Conservation (phyloP, 2,888 invertebrate species). For the Tetropium fuscum region DNA sequence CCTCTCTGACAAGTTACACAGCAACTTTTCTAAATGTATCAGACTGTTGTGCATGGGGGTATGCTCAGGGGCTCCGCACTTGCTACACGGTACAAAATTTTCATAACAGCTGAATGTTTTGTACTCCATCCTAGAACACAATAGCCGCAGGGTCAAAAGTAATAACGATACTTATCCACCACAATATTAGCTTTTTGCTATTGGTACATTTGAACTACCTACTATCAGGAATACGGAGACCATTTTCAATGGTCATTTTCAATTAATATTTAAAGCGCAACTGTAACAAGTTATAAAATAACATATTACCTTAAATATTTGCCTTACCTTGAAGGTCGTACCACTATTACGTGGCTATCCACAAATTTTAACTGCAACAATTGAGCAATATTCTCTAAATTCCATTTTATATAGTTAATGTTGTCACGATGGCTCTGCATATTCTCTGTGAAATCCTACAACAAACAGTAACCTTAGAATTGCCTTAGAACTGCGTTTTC, state of each 20-base stretch:
- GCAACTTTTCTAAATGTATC: slow-evolving; percentile 76
- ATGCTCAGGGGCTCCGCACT: slow-evolving; percentile 86
- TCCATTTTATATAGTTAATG: slow-evolving; percentile 82
- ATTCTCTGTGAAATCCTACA: slow-evolving; percentile 84
- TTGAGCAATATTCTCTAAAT: slow-evolving; percentile 81
- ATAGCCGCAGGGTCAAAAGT: neutral
- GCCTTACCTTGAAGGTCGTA: slow-evolving; percentile 78
- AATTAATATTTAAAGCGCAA: too few relatives aligned
- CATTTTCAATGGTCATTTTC: too few relatives aligned
- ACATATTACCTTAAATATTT: neutral
- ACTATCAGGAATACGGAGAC: too few relatives aligned
- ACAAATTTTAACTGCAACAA: slow-evolving; percentile 79
- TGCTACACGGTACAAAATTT: slow-evolving; percentile 87
- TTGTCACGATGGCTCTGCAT: slow-evolving; percentile 80
- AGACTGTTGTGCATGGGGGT: slow-evolving; percentile 79
- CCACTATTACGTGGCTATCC: slow-evolving; percentile 76
- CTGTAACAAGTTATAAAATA: too few relatives aligned
- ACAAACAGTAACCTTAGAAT: too few relatives aligned
- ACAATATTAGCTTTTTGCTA: neutral
- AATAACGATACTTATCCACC: neutral
- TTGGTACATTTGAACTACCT: too few relatives aligned
- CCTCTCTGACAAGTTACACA: slow-evolving; percentile 70
- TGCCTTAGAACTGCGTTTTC: too few relatives aligned
- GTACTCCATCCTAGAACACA: slow-evolving; percentile 76
- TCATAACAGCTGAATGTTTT: slow-evolving; percentile 89